Conservation (phyloP, 2,888 invertebrate genomes). For the Chloroclystis v-ata region DNA sequence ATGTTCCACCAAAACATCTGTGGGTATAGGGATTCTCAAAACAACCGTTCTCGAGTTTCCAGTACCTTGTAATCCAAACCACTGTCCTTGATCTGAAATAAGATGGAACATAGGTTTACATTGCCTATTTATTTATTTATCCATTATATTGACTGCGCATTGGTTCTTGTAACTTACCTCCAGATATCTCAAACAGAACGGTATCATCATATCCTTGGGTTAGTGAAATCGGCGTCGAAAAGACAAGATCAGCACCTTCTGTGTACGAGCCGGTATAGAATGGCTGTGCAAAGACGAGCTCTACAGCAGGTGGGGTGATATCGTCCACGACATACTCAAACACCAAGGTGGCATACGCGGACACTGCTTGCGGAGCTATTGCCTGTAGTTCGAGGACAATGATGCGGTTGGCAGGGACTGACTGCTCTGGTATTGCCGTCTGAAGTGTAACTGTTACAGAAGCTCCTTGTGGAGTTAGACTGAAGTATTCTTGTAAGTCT, state of each 20-base stretch:
- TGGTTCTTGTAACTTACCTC: not conserved
- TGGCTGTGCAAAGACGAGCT: slow-evolving; percentile 30
- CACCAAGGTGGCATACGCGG: slow-evolving; percentile 20
- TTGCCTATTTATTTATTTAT: no score
- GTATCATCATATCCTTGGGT: slow-evolving; percentile 31
- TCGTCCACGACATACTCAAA: slow-evolving; percentile 7
- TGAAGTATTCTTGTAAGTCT: slow-evolving; percentile 27
- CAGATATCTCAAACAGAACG: slow-evolving; percentile 14
- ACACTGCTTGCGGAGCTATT: slow-evolving; percentile 9
- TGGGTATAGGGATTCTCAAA: slow-evolving; percentile 28
- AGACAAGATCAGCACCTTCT: slow-evolving; percentile 25
- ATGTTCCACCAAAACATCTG: slow-evolving; percentile 28
- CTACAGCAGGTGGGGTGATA: slow-evolving; percentile 15
- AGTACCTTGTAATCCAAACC: slow-evolving; percentile 19
- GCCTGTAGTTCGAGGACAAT: slow-evolving; percentile 21
- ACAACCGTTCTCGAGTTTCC: slow-evolving; percentile 24
- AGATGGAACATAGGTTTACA: not conserved
- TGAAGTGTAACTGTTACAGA: slow-evolving; percentile 17
- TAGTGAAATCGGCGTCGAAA: slow-evolving; percentile 31
- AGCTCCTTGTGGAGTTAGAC: slow-evolving; percentile 8
- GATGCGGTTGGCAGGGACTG: slow-evolving; percentile 26
- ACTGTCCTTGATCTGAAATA: slow-evolving; percentile 16
- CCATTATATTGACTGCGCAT: no score
- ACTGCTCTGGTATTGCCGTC: slow-evolving; percentile 16
- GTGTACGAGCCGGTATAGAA: slow-evolving; percentile 38